phyloP scores from a whole-genome alignment of 2,888 invertebrate species.

The Apodemia duryi region DNA sequence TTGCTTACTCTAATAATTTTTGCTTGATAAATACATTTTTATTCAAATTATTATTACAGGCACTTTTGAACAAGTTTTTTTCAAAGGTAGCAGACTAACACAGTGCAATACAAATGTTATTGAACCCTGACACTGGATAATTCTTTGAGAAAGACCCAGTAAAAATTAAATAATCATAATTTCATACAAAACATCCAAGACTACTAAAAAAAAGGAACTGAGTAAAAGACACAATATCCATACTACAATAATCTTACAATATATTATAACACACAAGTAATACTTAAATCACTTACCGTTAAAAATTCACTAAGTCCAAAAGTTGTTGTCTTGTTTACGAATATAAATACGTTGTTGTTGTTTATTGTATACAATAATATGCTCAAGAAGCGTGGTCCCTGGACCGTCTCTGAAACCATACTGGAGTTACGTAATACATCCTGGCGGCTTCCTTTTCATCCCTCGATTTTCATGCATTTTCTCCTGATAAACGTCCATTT shows the following conservation, averaged over 20 bases:
- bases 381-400: constrained; percentile 47
- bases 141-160: no score
- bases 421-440: constrained; percentile 73
- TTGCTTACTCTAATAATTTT: no score
- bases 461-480: constrained; percentile 52
- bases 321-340: constrained; percentile 59
- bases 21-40: no score
- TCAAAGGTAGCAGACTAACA: no score
- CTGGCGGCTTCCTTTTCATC: constrained; percentile 58
- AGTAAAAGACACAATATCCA: no score
- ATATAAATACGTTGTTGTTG: constrained; percentile 73
- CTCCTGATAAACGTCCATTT: constrained; percentile 39
- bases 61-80: no score
- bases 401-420: constrained; percentile 50
- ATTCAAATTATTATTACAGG: no score
- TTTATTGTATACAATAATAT: constrained; percentile 53
- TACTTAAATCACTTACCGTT: constrained; percentile 33
- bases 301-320: constrained; percentile 38
- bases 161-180: no score
- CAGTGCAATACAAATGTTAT: no score
- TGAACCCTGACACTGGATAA: no score
- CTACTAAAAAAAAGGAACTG: no score
- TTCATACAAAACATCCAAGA: no score
- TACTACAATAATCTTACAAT: not conserved
- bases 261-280: not conserved